These are phyloP conservation scores for Chloroclystis v-ata DNA, from an alignment of 2,888 invertebrate species.

Conservation along the genomic window DNA sequence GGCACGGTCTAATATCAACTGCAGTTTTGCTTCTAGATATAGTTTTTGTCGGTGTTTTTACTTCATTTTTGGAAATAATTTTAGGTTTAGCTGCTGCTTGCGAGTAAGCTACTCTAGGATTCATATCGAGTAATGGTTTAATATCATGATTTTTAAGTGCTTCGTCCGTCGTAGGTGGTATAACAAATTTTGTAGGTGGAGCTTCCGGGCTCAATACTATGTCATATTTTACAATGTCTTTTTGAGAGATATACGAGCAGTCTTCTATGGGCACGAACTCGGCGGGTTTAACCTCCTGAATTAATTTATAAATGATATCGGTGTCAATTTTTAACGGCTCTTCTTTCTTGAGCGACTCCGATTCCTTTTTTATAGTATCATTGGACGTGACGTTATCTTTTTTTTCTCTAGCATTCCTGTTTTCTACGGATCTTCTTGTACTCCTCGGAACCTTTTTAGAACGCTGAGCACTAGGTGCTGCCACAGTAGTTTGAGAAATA, in stretches of 20 bases:
- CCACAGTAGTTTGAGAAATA: constrained; percentile 12
- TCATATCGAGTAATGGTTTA: constrained; percentile 40
- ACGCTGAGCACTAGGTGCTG: constrained; percentile 26
- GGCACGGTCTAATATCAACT: constrained; percentile 59
- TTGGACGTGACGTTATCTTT: constrained; percentile 6
- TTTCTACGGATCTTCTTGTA: constrained; percentile 26
- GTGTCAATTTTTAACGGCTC: constrained; percentile 28
- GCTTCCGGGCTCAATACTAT: too few relatives aligned
- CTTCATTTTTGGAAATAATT: constrained; percentile 50
- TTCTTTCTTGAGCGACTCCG: constrained; percentile 8
- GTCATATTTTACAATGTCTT: too few relatives aligned
- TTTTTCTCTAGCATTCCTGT: constrained; percentile 7
- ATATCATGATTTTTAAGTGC: constrained; percentile 47
- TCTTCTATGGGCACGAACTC: too few relatives aligned
- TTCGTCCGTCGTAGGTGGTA: constrained; percentile 24
- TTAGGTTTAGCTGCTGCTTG: constrained; percentile 76
- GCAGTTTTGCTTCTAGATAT: constrained; percentile 67
- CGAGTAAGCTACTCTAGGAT: constrained; percentile 66
- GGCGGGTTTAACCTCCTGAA: too few relatives aligned
- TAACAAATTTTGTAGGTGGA: neutral
- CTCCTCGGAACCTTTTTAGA: constrained; percentile 36
- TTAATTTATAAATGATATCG: constrained; percentile 33
- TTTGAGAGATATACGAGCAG: too few relatives aligned
- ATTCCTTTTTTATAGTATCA: constrained; percentile 11
- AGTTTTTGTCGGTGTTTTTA: constrained; percentile 49